Evolutionary conservation across 2,113 vertebrate genomes (phyloP).

Genomic region (Pteropus alecto): DNA sequence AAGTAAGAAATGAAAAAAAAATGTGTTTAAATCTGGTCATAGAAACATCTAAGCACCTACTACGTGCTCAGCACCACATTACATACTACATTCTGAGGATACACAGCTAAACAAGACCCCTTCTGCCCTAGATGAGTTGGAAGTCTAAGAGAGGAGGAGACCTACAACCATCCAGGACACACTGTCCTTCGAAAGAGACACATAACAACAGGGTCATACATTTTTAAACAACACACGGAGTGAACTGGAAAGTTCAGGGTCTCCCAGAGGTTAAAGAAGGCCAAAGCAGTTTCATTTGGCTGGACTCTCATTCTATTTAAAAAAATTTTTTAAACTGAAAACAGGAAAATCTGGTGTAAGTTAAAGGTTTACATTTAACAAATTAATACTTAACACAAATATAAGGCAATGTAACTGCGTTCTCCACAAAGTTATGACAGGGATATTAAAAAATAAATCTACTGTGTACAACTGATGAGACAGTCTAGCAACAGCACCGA

Average conservation of each 20-base stretch:
- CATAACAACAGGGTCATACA: not conserved
- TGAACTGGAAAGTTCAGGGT: not conserved
- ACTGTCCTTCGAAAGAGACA: not conserved
- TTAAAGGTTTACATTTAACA: conserved; percentile 3
- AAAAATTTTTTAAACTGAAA: not conserved
- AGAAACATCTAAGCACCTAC: not conserved
- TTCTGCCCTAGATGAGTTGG: not conserved
- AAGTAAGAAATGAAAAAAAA: not conserved
- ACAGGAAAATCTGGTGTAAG: not conserved
- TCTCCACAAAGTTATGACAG: not conserved
- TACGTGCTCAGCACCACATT: not conserved
- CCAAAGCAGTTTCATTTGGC: not conserved
- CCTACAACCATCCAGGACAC: not conserved
- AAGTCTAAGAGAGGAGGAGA: not conserved
- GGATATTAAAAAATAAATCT: not conserved
- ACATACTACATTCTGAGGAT: not conserved
- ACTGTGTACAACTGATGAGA: not conserved
- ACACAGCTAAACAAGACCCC: not conserved
- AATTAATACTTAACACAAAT: conserved; percentile 9
- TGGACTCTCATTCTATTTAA: not conserved
- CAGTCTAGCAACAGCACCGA: not conserved
- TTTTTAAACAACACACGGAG: conserved; percentile 7
- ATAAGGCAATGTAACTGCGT: not conserved
- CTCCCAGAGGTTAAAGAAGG: not conserved
- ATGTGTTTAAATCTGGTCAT: not conserved